A percentile compares a stretch with the other conserved stretches of the same genome.
Conservation (phyloP, 2,888 invertebrate genomes). For the Mesorhabditis spiculigera region DNA sequence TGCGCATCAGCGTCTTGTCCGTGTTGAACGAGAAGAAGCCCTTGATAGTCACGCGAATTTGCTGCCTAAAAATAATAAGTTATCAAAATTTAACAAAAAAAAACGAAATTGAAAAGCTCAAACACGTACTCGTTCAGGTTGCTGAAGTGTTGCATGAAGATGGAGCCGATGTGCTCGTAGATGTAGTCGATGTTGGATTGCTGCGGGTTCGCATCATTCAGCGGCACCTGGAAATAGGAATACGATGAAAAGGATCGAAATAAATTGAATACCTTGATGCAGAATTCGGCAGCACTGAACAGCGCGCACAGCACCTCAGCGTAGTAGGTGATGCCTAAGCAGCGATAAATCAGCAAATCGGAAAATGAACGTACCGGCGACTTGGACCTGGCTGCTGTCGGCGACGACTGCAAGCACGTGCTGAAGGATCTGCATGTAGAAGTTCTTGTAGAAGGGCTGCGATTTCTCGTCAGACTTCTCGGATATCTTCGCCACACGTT, state of each 20-base stretch:
- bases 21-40: conserved; percentile 96
- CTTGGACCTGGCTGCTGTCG: conserved; percentile 77
- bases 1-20: conserved; percentile 93
- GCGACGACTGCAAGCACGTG: conserved; percentile 98
- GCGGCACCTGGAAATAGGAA: conserved; percentile 20
- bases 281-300: conserved; percentile 88
- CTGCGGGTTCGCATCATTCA: conserved; percentile 25
- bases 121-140: conserved; percentile 82
- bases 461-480: conserved; percentile 69
- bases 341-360: conserved; percentile 22
- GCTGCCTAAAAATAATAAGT: conserved; percentile 64
- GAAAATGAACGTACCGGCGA: conserved; percentile 43
- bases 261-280: conserved; percentile 79
- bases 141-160: conserved; percentile 89
- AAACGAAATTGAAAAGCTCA: conserved; percentile 8
- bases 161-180: conserved; percentile 86
- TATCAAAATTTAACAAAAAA: conserved; percentile 11
- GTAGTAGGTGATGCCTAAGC: conserved; percentile 83
- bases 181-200: conserved; percentile 63
- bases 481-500: conserved; percentile 75
- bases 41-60: conserved; percentile 94
- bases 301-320: conserved; percentile 93
- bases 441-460: conserved; percentile 95
- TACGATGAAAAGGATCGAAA: conserved; percentile 36
- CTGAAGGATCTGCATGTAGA: conserved; percentile 93